Percentiles rank a stretch among this genome's conserved stretches.
These are phyloP conservation scores for Sepioteuthis lessoniana DNA, from an alignment of 2,888 invertebrate genomes.

Conservation along the genomic window DNA sequence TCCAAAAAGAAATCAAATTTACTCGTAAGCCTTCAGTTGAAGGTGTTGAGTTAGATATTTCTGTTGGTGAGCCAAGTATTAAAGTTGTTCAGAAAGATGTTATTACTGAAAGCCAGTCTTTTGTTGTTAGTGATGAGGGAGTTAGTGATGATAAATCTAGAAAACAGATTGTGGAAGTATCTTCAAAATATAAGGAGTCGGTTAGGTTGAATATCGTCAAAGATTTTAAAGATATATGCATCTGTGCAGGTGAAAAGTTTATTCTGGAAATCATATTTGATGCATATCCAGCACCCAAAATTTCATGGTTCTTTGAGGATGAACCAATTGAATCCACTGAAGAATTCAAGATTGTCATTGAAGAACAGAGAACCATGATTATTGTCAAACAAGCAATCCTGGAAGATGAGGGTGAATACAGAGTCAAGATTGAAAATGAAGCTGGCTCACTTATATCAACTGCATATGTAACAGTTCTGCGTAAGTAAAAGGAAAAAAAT, in stretches of 20 bases:
- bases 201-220: background rate
- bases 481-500: conserved; percentile 57
- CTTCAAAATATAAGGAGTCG: background rate
- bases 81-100: background rate
- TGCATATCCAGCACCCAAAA: conserved; percentile 63
- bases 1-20: conserved; percentile 41
- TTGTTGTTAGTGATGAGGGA: background rate
- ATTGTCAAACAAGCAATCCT: conserved; percentile 60
- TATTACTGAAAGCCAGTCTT: background rate
- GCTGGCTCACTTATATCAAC: conserved; percentile 64
- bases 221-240: conserved; percentile 54
- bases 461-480: conserved; percentile 65
- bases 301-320: conserved; percentile 77
- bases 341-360: conserved; percentile 54
- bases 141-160: background rate
- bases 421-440: conserved; percentile 65
- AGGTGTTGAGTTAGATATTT: background rate
- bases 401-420: conserved; percentile 70
- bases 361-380: conserved; percentile 70
- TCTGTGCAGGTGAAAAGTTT: conserved; percentile 58
- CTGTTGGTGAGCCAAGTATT: conserved; percentile 21
- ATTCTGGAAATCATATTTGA: conserved; percentile 61
- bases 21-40: conserved; percentile 13
- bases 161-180: background rate
- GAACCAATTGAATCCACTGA: conserved; percentile 77